Conservation (phyloP, 2,797 vertebrate genomes). For the Podargus strigoides region DNA sequence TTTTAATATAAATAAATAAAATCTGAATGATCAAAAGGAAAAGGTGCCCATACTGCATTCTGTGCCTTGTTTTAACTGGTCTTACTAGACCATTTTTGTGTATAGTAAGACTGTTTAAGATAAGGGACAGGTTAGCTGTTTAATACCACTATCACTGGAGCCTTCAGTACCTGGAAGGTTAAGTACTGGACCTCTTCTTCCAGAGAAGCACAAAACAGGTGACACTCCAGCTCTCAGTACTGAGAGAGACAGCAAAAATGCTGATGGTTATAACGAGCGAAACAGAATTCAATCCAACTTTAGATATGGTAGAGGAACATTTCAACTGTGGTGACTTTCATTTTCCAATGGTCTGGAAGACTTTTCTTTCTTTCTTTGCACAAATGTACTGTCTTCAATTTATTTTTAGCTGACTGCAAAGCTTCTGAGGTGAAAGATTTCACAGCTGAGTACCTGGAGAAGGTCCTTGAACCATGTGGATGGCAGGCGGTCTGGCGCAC, state of each 20-base stretch:
- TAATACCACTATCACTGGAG: not conserved
- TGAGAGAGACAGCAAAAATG: not conserved
- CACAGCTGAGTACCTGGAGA: conserved; percentile 90
- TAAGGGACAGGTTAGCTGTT: not conserved
- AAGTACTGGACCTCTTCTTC: not conserved
- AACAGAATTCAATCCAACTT: not conserved
- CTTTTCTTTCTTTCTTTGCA: not conserved
- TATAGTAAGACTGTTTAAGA: not conserved
- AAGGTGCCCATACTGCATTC: not conserved
- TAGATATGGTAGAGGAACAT: not conserved
- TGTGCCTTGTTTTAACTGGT: not conserved
- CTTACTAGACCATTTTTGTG: not conserved
- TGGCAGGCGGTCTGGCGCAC: conserved; percentile 92
- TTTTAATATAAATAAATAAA: not conserved
- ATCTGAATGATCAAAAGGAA: not conserved
- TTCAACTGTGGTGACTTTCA: not conserved
- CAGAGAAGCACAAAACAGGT: not conserved
- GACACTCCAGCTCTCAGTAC: not conserved
- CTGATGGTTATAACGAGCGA: not conserved
- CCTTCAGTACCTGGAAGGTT: not conserved
- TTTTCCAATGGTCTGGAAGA: not conserved
- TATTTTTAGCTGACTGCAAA: conserved; percentile 87
- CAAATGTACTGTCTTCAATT: not conserved
- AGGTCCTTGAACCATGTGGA: conserved; percentile 86
- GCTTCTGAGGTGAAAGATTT: conserved; percentile 90